phyloP scores from a whole-genome alignment of 1,140 invertebrate species.

The Tetraneura akinire region DNA sequence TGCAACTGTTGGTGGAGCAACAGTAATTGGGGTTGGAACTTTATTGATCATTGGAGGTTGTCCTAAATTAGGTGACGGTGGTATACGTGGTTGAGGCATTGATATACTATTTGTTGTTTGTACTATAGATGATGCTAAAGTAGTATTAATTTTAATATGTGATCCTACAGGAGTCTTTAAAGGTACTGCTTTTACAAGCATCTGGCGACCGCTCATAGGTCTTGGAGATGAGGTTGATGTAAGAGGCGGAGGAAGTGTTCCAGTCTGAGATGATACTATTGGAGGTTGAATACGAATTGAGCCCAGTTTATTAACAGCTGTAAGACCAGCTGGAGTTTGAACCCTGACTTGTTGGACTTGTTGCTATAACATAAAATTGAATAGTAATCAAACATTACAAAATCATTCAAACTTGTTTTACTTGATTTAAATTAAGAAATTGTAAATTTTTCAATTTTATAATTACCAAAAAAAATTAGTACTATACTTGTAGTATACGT shows the following conservation, averaged over 20 bases:
- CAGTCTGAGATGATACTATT: slow-evolving; percentile 56
- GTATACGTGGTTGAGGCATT: slow-evolving; percentile 54
- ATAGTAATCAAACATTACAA: too few species aligned
- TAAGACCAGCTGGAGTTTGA: slow-evolving; percentile 24
- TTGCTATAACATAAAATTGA: slow-evolving; percentile 28
- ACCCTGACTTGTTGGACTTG: slow-evolving; percentile 47
- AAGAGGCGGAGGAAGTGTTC: slow-evolving; percentile 54
- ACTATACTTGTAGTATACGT: too few species aligned
- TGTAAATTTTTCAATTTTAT: too few species aligned
- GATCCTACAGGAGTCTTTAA: slow-evolving; percentile 34
- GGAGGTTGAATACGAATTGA: slow-evolving; percentile 50
- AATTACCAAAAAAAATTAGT: too few species aligned
- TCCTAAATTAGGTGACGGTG: slow-evolving; percentile 52
- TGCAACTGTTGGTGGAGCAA: slow-evolving; percentile 37
- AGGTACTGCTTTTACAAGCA: slow-evolving; percentile 47
- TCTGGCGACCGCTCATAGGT: slow-evolving; percentile 56
- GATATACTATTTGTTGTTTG: slow-evolving; percentile 23
- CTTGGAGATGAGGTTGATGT: slow-evolving; percentile 58
- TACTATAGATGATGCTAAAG: neutral
- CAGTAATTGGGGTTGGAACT: slow-evolving; percentile 31
- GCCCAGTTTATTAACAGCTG: slow-evolving; percentile 38
- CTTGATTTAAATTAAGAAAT: too few species aligned
- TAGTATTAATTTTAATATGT: slow-evolving; percentile 35
- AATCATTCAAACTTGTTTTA: too few species aligned
- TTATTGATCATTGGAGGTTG: slow-evolving; percentile 55